Evolutionary conservation across 2,797 vertebrate species (phyloP).

Genomic region (Mareca strepera): DNA sequence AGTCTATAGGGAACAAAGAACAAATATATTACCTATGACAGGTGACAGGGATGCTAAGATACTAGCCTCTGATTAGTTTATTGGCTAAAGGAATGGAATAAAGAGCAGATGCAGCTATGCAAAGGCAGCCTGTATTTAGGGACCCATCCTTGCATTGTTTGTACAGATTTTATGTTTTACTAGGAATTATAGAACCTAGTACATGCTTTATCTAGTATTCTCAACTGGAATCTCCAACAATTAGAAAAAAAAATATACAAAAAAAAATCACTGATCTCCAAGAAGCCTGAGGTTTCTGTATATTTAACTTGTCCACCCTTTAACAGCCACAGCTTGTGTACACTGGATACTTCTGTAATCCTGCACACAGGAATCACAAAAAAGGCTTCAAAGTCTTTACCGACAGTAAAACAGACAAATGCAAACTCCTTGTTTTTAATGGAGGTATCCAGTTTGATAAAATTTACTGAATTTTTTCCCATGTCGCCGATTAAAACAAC

Average conservation of each 20-base stretch:
- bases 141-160: not conserved
- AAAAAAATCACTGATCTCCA: constrained; percentile 39
- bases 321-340: constrained; percentile 36
- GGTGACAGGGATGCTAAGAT: constrained; percentile 60
- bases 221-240: constrained; percentile 52
- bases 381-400: not conserved
- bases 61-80: not conserved
- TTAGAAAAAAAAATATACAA: constrained; percentile 50
- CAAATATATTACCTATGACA: constrained; percentile 61
- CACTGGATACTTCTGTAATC: not conserved
- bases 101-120: constrained; percentile 1
- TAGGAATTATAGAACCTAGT: not conserved
- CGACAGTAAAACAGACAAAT: constrained; percentile 22
- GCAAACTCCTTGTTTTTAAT: constrained; percentile 11
- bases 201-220: constrained; percentile 33
- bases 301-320: constrained; percentile 30
- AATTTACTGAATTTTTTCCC: not conserved
- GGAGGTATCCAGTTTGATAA: not conserved
- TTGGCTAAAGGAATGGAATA: not conserved
- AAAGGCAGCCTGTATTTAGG: constrained; percentile 7
- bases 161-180: constrained; percentile 39
- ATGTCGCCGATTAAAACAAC: not conserved
- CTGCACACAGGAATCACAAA: not conserved
- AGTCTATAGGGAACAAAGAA: constrained; percentile 48
- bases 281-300: constrained; percentile 32